Conservation (phyloP, 37 sponge, comb jelly and placozoan genomes). For the Beroe forskalii region DNA sequence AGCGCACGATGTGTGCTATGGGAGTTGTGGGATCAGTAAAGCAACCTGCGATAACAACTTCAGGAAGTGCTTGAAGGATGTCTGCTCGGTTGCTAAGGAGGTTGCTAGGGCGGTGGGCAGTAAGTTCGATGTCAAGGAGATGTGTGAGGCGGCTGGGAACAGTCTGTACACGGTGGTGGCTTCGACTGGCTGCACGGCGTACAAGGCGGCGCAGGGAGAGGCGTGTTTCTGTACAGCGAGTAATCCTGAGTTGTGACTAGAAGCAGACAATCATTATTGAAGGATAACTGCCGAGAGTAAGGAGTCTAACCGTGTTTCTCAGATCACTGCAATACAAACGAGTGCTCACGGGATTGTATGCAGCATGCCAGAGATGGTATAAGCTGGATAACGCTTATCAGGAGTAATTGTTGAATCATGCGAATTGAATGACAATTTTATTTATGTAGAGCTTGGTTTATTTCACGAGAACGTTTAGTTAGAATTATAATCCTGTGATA, state of each 20-base stretch:
- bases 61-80: constrained; percentile 6
- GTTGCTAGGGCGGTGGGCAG: neutral
- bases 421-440: too few relatives aligned
- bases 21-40: neutral
- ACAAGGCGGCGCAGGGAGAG: neutral
- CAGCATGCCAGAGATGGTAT: too few relatives aligned
- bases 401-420: too few relatives aligned
- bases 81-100: constrained; percentile 15
- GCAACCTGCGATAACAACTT: neutral
- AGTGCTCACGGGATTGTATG: too few relatives aligned
- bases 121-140: constrained; percentile 2
- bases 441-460: too few relatives aligned
- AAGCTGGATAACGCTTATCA: too few relatives aligned
- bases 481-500: too few relatives aligned
- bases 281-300: too few relatives aligned
- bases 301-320: too few relatives aligned
- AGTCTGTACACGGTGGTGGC: neutral
- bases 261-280: too few relatives aligned
- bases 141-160: neutral
- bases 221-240: neutral
- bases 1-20: constrained; percentile 10
- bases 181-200: neutral
- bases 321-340: too few relatives aligned
- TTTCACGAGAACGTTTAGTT: too few relatives aligned
- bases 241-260: neutral